Evolutionary conservation across 92 coral and sea anemone genomes (phyloP).

Genomic region (Parazoanthus swiftii): DNA sequence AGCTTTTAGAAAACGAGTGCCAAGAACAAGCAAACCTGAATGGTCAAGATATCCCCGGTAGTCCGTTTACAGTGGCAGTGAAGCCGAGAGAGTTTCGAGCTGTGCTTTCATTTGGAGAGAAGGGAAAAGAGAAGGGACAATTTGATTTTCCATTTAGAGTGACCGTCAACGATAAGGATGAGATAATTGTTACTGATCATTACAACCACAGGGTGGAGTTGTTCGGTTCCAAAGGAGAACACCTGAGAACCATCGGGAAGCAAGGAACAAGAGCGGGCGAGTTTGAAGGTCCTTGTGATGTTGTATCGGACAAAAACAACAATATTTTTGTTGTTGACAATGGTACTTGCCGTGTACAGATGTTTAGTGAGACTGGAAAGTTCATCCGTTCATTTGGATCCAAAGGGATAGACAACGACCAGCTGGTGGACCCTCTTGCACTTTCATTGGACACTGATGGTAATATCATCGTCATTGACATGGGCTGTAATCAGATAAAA

Average conservation of each 20-base stretch:
- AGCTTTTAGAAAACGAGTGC: no score
- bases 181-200: conserved; percentile 30
- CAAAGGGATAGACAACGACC: neutral
- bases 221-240: conserved; percentile 6
- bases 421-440: no score
- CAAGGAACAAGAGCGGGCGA: neutral
- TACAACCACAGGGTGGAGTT: conserved; percentile 33
- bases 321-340: neutral
- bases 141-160: no score
- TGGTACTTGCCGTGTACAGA: conserved; percentile 1
- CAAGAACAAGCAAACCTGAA: no score
- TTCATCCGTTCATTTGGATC: conserved; percentile 4
- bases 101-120: conserved; percentile 31
- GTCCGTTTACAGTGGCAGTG: neutral
- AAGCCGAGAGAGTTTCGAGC: conserved; percentile 16
- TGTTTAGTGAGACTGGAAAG: conserved; percentile 10
- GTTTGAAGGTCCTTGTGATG: conserved; percentile 9
- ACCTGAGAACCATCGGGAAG: conserved; percentile 11
- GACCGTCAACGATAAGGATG: conserved; percentile 33
- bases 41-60: no score
- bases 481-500: neutral
- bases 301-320: conserved; percentile 3
- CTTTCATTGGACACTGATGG: no score
- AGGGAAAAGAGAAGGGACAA: no score
- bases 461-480: no score